These are phyloP conservation scores for Drosophila mimica DNA, from an alignment of 2,888 invertebrate species.

Conservation along the genomic window DNA sequence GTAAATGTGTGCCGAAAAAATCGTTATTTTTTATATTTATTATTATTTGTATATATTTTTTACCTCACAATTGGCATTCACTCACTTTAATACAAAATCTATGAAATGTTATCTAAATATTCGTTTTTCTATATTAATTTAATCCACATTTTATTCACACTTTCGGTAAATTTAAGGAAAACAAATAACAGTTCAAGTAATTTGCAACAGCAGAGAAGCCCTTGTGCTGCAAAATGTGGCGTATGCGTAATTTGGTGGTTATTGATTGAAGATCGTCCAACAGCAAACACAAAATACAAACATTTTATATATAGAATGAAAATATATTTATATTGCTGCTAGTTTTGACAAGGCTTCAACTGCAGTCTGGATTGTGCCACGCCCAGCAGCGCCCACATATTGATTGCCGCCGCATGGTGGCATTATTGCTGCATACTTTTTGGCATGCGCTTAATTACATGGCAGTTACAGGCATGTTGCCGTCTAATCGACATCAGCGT, in stretches of 20 bases:
- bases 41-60: background rate
- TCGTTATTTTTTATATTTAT: background rate
- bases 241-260: constrained; percentile 41
- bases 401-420: constrained; percentile 56
- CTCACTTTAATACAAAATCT: background rate
- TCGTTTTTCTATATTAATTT: background rate
- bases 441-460: constrained; percentile 77
- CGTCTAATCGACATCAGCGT: background rate
- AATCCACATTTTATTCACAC: background rate
- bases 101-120: background rate
- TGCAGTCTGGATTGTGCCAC: constrained; percentile 46
- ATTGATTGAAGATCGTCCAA: constrained; percentile 32
- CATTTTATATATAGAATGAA: constrained; percentile 11
- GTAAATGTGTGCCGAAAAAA: background rate
- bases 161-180: background rate
- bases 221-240: constrained; percentile 17
- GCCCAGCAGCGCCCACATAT: constrained; percentile 58
- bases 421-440: constrained; percentile 75
- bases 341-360: constrained; percentile 66
- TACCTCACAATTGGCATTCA: background rate
- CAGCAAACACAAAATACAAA: background rate
- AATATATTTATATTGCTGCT: constrained; percentile 42
- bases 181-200: constrained; percentile 1
- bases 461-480: constrained; percentile 48
- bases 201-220: background rate